These are phyloP conservation scores for Anabacerthia variegaticeps DNA, from an alignment of 2,797 vertebrate species.

Conservation along the genomic window DNA sequence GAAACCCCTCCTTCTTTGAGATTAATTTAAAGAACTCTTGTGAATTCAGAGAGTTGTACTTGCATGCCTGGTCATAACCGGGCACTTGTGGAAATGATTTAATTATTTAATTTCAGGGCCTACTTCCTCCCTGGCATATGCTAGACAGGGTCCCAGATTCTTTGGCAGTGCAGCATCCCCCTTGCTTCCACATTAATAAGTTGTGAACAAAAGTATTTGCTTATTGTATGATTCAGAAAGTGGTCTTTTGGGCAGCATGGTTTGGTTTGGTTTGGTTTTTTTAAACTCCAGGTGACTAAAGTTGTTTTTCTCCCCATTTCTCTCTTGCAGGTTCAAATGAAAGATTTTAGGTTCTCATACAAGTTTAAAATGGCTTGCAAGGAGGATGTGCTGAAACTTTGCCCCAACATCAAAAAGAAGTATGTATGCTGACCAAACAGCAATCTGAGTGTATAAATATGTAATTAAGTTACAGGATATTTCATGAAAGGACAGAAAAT, in stretches of 20 bases:
- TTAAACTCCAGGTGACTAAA: neutral
- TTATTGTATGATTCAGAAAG: neutral
- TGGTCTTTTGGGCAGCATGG: neutral
- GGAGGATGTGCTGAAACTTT: slow-evolving; percentile 96
- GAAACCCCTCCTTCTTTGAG: neutral
- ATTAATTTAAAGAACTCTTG: neutral
- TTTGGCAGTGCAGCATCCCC: neutral
- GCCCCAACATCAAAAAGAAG: slow-evolving; percentile 98
- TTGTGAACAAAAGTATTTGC: neutral
- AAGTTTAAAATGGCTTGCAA: slow-evolving; percentile 99
- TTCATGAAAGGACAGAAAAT: neutral
- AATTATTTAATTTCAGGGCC: neutral
- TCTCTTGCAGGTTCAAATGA: slow-evolving; percentile 90
- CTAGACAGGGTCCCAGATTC: neutral
- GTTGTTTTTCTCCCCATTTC: neutral
- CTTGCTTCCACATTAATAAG: neutral
- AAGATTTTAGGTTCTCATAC: slow-evolving; percentile 97
- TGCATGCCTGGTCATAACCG: neutral
- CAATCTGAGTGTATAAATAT: neutral
- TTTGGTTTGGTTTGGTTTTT: neutral
- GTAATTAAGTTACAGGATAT: neutral
- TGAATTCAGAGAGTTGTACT: neutral
- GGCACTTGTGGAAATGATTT: neutral
- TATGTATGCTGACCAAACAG: slow-evolving; percentile 68
- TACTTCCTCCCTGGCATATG: neutral